A percentile compares a stretch with the other conserved stretches of the same genome.
phyloP scores from a whole-genome alignment of 2,797 vertebrate genomes.

The Falco cherrug region DNA sequence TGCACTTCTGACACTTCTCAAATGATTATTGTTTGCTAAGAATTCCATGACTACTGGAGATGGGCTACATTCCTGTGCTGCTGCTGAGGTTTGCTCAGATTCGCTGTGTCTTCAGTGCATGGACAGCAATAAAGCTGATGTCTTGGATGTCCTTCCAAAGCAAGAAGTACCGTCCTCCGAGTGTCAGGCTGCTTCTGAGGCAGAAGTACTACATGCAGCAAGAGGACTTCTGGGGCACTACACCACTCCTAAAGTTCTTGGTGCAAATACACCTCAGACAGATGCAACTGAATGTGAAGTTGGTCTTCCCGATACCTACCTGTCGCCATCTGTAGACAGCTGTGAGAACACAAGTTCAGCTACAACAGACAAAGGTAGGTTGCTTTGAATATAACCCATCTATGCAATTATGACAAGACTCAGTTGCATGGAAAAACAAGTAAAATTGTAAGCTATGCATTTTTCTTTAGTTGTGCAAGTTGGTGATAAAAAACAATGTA shows the following conservation, averaged over 20 bases:
- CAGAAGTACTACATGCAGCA: slow-evolving; percentile 29
- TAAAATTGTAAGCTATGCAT: background rate
- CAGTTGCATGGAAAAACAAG: background rate
- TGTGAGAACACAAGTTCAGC: slow-evolving; percentile 30
- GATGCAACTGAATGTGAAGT: slow-evolving; percentile 29
- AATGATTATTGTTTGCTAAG: background rate
- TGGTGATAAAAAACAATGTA: background rate
- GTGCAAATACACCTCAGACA: slow-evolving; percentile 38
- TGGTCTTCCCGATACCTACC: slow-evolving; percentile 81
- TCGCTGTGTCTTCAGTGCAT: slow-evolving; percentile 71
- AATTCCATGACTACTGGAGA: background rate
- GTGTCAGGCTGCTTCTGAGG: slow-evolving; percentile 62
- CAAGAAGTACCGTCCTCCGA: slow-evolving; percentile 72
- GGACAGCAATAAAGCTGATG: slow-evolving; percentile 55
- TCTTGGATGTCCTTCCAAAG: slow-evolving; percentile 16
- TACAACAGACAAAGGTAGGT: slow-evolving; percentile 38
- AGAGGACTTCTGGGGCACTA: slow-evolving; percentile 69
- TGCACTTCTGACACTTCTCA: background rate
- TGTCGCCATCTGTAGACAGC: slow-evolving; percentile 80
- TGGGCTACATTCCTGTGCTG: background rate
- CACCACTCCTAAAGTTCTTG: slow-evolving; percentile 24
- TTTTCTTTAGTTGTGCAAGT: background rate
- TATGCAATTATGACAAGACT: background rate
- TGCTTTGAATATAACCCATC: background rate
- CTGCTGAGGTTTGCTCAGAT: slow-evolving; percentile 59